A percentile compares a stretch with the other conserved stretches of the same genome.
These are phyloP conservation scores for Diploscapter pachys DNA, from an alignment of 1,140 invertebrate genomes.

Conservation along the genomic window DNA sequence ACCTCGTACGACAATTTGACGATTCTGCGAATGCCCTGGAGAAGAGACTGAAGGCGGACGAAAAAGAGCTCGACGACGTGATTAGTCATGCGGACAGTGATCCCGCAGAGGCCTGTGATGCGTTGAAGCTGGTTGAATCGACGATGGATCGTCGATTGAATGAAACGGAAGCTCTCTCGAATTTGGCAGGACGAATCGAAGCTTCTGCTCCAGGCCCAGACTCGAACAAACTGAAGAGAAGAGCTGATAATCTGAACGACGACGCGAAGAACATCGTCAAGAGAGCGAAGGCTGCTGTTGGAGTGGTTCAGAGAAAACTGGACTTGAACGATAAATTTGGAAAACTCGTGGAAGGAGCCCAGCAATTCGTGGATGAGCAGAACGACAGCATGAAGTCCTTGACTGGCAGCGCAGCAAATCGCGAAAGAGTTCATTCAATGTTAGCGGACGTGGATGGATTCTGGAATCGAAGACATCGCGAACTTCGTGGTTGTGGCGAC, in stretches of 20 bases:
- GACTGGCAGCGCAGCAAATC: neutral
- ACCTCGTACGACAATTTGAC: slow-evolving; percentile 21
- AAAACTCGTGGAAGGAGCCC: neutral
- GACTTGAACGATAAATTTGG: slow-evolving; percentile 17
- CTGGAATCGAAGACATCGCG: slow-evolving; percentile 9
- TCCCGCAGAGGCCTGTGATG: slow-evolving; percentile 1
- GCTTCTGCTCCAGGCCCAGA: slow-evolving; percentile 62
- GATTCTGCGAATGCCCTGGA: slow-evolving; percentile 21
- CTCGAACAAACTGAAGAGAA: slow-evolving; percentile 35
- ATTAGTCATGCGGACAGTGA: slow-evolving; percentile 3
- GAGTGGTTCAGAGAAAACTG: slow-evolving; percentile 7
- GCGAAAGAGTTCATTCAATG: neutral
- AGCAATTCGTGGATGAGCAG: neutral
- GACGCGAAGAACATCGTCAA: slow-evolving; percentile 20
- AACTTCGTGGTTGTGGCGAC: no score
- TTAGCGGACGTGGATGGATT: slow-evolving; percentile 2
- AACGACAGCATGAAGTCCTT: neutral
- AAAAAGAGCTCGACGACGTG: slow-evolving; percentile 18
- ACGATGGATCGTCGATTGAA: slow-evolving; percentile 16
- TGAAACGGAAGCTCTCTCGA: slow-evolving; percentile 29
- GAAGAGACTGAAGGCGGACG: slow-evolving; percentile 29
- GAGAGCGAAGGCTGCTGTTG: slow-evolving; percentile 20
- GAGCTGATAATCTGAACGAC: slow-evolving; percentile 22
- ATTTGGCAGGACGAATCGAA: slow-evolving; percentile 38
- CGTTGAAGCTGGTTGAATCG: slow-evolving; percentile 20